Evolutionary conservation across 2,888 invertebrate genomes (phyloP).

Genomic region (Eledone cirrhosa): DNA sequence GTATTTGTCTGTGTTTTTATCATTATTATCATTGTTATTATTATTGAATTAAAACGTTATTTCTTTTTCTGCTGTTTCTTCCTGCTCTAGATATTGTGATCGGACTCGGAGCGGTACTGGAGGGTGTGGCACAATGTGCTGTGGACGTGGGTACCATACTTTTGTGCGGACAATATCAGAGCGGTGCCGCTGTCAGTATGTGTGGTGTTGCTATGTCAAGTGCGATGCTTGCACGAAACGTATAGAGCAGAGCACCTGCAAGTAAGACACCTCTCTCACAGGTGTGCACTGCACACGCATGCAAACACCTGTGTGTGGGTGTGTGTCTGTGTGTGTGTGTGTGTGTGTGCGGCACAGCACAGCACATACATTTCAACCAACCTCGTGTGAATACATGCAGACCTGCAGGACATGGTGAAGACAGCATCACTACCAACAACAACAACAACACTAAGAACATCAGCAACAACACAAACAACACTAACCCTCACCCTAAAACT

Average conservation of each 20-base stretch:
- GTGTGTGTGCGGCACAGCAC: too few species aligned
- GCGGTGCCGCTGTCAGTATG: slow-evolving; percentile 82
- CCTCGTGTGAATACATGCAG: background rate
- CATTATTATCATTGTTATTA: too few species aligned
- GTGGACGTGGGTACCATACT: slow-evolving; percentile 81
- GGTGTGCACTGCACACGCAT: too few species aligned
- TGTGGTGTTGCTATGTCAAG: slow-evolving; percentile 88
- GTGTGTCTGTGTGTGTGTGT: too few species aligned
- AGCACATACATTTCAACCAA: too few species aligned
- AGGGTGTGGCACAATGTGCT: slow-evolving; percentile 83
- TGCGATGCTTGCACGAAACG: slow-evolving; percentile 82
- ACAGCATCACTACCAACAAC: background rate
- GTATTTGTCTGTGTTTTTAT: too few species aligned
- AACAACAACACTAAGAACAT: too few species aligned
- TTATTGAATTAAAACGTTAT: too few species aligned
- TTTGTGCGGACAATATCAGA: slow-evolving; percentile 76
- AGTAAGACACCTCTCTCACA: slow-evolving; percentile 39
- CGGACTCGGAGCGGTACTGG: slow-evolving; percentile 72
- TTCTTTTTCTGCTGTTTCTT: background rate
- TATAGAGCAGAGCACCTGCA: slow-evolving; percentile 78
- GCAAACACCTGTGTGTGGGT: too few species aligned
- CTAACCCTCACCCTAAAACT: too few species aligned
- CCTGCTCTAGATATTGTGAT: slow-evolving; percentile 75
- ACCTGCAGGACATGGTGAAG: background rate
- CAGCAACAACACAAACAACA: too few species aligned